Evolutionary conservation across 2,797 vertebrate genomes (phyloP).

Genomic region (Epinephelus awoara): DNA sequence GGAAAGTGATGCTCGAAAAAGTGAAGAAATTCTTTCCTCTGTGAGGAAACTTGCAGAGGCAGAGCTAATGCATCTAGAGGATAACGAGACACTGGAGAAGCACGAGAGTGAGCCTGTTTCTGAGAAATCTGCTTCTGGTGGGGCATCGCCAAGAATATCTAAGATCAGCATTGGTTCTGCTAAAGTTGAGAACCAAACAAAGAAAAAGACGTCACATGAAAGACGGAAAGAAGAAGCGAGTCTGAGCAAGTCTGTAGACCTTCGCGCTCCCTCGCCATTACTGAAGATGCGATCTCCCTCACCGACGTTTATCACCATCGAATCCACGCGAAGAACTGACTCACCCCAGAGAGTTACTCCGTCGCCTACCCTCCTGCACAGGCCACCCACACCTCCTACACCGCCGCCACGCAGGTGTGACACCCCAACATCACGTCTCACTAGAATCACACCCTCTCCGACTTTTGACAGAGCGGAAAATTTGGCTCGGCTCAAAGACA

Average conservation of each 20-base stretch:
- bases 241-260: conserved; percentile 75
- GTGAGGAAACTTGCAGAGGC: conserved; percentile 81
- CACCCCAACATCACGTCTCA: conserved; percentile 83
- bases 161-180: conserved; percentile 83
- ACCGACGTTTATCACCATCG: conserved; percentile 92
- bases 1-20: conserved; percentile 77
- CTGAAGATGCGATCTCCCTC: conserved; percentile 89
- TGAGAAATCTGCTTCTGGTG: conserved; percentile 71
- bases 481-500: conserved; percentile 89
- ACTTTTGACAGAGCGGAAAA: conserved; percentile 89
- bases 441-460: conserved; percentile 84
- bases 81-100: conserved; percentile 78
- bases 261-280: conserved; percentile 82
- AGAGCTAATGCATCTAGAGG: conserved; percentile 80
- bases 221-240: conserved; percentile 76
- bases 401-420: conserved; percentile 81
- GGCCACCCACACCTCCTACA: conserved; percentile 82
- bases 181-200: conserved; percentile 79
- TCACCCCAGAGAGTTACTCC: conserved; percentile 83
- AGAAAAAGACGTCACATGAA: conserved; percentile 70
- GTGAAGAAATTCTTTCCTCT: conserved; percentile 81
- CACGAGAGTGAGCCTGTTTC: conserved; percentile 77
- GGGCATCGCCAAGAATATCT: conserved; percentile 77
- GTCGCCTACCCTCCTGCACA: conserved; percentile 80
- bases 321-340: conserved; percentile 87